Percentiles rank a stretch among this genome's conserved stretches.
Evolutionary conservation across 1,140 invertebrate genomes (phyloP).

Genomic region (Scaptomyza montana): DNA sequence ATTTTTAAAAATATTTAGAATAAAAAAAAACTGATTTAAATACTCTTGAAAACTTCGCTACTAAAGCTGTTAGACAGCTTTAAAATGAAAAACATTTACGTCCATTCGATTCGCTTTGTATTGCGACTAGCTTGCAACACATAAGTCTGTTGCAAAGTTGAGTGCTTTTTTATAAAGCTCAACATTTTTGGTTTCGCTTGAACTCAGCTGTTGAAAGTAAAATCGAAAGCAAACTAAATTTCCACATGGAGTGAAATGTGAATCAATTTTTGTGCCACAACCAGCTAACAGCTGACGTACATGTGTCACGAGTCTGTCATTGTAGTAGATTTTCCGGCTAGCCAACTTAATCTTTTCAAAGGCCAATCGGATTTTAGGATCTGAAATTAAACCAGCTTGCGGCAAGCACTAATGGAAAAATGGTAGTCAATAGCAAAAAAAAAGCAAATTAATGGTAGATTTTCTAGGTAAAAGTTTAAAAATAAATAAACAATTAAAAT

Average conservation of each 20-base stretch:
- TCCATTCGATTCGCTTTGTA: too few species aligned
- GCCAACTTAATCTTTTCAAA: not conserved
- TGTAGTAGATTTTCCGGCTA: not conserved
- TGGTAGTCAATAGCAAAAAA: too few species aligned
- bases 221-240: not conserved
- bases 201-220: not conserved
- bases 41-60: too few species aligned
- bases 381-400: not conserved
- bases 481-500: too few species aligned
- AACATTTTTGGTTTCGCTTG: not conserved
- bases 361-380: too few species aligned
- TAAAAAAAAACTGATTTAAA: too few species aligned
- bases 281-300: not conserved
- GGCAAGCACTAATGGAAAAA: not conserved
- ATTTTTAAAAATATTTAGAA: too few species aligned
- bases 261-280: not conserved
- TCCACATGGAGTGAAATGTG: too few species aligned
- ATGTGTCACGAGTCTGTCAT: not conserved
- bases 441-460: too few species aligned
- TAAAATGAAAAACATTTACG: too few species aligned
- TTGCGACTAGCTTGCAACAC: not conserved
- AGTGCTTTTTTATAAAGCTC: not conserved
- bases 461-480: too few species aligned
- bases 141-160: not conserved
- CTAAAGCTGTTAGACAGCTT: too few species aligned